A percentile compares a stretch with the other conserved stretches of the same genome.
phyloP scores from a whole-genome alignment of 2,113 vertebrate species.

The Corynorhinus townsendii region DNA sequence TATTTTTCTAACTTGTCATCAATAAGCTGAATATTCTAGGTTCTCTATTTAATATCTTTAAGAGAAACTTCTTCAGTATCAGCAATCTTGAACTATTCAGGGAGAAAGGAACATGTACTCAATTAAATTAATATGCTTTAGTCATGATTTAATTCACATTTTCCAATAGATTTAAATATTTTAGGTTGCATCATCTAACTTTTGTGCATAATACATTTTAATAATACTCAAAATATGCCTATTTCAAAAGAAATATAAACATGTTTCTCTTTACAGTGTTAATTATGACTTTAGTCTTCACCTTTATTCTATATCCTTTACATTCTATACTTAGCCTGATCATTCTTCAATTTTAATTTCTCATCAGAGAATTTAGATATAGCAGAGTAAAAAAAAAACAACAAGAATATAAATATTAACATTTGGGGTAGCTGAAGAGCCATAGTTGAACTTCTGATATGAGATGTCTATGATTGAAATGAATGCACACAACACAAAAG shows the following conservation, averaged over 20 bases:
- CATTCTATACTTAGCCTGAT: neutral
- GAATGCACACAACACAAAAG: conserved; percentile 56
- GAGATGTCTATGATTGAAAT: conserved; percentile 63
- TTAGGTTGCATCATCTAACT: neutral
- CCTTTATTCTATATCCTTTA: conserved; percentile 19
- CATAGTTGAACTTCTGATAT: conserved; percentile 44
- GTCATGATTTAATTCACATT: neutral
- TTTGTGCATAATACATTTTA: neutral
- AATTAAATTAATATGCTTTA: neutral
- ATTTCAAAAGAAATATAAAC: conserved; percentile 31
- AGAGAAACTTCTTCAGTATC: neutral
- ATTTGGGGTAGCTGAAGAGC: conserved; percentile 12
- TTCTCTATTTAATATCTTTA: neutral
- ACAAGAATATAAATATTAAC: conserved; percentile 24
- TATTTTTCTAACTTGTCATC: neutral
- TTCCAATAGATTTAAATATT: conserved; percentile 12
- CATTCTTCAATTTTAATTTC: conserved; percentile 28
- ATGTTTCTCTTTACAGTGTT: neutral
- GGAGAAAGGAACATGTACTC: neutral
- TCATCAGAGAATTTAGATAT: conserved; percentile 25
- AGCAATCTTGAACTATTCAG: conserved; percentile 2
- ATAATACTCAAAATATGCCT: neutral
- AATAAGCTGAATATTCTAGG: neutral
- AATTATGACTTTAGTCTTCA: neutral
- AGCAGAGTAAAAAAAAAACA: neutral